These are phyloP conservation scores for Alosa alosa DNA, from an alignment of 2,113 vertebrate genomes.

Conservation along the genomic window DNA sequence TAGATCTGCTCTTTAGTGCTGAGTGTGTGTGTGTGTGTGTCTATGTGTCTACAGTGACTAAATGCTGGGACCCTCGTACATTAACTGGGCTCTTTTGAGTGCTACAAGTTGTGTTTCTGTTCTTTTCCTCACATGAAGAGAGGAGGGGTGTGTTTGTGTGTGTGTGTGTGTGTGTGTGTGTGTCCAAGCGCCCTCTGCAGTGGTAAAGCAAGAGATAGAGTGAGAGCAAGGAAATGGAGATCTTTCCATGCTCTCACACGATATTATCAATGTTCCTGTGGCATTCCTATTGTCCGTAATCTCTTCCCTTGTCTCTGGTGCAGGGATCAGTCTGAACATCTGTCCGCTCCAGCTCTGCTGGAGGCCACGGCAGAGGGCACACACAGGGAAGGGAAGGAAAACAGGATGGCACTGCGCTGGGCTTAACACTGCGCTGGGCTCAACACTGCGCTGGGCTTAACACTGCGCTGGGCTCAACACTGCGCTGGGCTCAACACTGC, in stretches of 20 bases:
- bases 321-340: not conserved
- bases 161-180: not conserved
- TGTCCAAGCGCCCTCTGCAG: not conserved
- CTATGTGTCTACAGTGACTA: not conserved
- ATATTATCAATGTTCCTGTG: constrained; percentile 22
- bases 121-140: too few relatives aligned
- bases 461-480: too few relatives aligned
- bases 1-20: too few relatives aligned
- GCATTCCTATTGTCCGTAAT: not conserved
- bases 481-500: not conserved
- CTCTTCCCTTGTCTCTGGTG: not conserved
- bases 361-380: not conserved
- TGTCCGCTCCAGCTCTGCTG: not conserved
- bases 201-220: not conserved
- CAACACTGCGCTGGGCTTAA: too few relatives aligned
- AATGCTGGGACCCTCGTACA: not conserved
- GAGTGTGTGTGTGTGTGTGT: not conserved
- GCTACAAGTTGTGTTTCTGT: too few relatives aligned
- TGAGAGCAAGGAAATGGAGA: constrained; percentile 5
- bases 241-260: constrained; percentile 19
- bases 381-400: not conserved
- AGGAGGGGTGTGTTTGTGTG: not conserved
- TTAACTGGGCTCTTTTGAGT: too few relatives aligned
- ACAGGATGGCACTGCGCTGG: too few relatives aligned
- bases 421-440: too few relatives aligned